Conservation (phyloP, 2,797 vertebrate genomes). For the Diplodus puntazzo region DNA sequence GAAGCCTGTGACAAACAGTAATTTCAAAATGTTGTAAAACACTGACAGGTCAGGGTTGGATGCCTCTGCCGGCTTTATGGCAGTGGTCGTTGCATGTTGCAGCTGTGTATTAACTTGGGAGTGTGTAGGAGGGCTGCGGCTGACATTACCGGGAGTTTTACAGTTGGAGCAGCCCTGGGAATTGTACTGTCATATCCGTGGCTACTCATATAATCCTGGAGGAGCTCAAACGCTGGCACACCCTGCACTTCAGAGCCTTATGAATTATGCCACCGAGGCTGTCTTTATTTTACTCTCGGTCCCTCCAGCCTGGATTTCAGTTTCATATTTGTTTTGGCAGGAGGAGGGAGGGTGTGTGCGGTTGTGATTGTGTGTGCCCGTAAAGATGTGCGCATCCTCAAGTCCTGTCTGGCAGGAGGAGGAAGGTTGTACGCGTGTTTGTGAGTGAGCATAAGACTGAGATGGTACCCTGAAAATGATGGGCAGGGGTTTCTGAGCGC, state of each 20-base stretch:
- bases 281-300: slow-evolving; percentile 52
- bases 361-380: not conserved
- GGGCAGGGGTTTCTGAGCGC: slow-evolving; percentile 24
- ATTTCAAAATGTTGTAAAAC: slow-evolving; percentile 31
- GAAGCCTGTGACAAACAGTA: slow-evolving; percentile 33
- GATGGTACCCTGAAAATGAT: slow-evolving; percentile 10
- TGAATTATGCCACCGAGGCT: slow-evolving; percentile 71
- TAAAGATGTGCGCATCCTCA: slow-evolving; percentile 2
- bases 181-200: slow-evolving; percentile 64
- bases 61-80: slow-evolving; percentile 17
- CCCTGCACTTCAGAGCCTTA: slow-evolving; percentile 64
- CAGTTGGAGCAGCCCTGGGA: slow-evolving; percentile 48
- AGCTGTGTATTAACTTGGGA: slow-evolving; percentile 28
- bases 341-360: not conserved
- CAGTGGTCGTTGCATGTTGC: slow-evolving; percentile 32
- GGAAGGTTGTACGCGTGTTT: not conserved
- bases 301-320: slow-evolving; percentile 49
- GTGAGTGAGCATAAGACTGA: slow-evolving; percentile 12
- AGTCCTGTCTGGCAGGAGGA: slow-evolving; percentile 14
- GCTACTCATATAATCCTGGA: slow-evolving; percentile 65
- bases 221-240: slow-evolving; percentile 68
- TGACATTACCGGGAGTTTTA: slow-evolving; percentile 59
- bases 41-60: slow-evolving; percentile 31
- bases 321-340: slow-evolving; percentile 36
- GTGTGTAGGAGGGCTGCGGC: slow-evolving; percentile 51